Conservation (phyloP, 2,113 vertebrate genomes). For the Oreocharis arfaki region DNA sequence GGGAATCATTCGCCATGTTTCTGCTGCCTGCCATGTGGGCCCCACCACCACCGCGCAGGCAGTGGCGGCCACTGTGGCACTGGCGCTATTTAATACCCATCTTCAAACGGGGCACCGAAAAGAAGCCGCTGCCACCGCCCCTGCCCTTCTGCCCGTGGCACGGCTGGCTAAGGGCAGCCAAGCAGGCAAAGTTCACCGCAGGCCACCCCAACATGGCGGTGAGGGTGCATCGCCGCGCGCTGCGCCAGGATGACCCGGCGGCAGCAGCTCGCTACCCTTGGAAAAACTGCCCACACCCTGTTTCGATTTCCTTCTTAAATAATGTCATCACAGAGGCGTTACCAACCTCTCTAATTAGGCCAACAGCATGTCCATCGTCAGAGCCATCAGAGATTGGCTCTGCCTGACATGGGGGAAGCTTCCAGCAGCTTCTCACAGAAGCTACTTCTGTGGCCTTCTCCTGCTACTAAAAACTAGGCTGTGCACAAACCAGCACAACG, state of each 20-base stretch:
- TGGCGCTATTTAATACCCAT: background rate
- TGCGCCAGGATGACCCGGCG: background rate
- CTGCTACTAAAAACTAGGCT: background rate
- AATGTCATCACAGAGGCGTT: background rate
- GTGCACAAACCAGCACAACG: background rate
- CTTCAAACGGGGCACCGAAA: background rate
- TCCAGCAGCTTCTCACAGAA: background rate
- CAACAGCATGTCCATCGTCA: background rate
- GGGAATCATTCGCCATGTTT: background rate
- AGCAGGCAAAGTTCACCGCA: background rate
- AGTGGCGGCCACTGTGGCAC: accelerated
- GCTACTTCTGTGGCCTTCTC: background rate
- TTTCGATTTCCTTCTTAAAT: background rate
- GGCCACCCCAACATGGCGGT: background rate
- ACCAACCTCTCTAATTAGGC: background rate
- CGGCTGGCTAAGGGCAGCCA: background rate
- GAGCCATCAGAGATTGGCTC: background rate
- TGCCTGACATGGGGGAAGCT: background rate
- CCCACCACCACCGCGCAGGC: accelerated
- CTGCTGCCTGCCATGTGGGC: background rate
- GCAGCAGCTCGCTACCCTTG: background rate
- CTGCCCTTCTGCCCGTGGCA: accelerated
- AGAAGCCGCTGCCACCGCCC: background rate
- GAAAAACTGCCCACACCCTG: accelerated
- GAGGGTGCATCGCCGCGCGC: accelerated